Evolutionary conservation across 2,888 invertebrate genomes (phyloP).

Genomic region (Cephus rjabovi): DNA sequence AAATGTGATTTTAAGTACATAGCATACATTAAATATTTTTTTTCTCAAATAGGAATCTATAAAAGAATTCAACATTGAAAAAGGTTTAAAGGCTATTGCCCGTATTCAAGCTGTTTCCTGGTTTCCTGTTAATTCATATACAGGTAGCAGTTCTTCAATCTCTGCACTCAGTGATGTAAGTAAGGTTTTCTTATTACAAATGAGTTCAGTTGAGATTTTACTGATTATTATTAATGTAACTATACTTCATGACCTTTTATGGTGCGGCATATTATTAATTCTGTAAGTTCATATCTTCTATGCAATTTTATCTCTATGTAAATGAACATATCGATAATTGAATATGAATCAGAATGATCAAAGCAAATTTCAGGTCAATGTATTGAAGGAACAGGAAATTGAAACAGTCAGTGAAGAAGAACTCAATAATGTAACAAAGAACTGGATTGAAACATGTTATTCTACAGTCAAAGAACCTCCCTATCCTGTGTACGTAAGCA

Average conservation of each 20-base stretch:
- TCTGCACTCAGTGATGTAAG: constrained; percentile 30
- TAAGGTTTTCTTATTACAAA: background rate
- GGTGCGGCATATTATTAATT: background rate
- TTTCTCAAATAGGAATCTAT: constrained; percentile 43
- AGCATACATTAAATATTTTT: background rate
- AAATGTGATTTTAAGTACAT: background rate
- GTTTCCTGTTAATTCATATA: constrained; percentile 55
- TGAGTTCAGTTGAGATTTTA: background rate
- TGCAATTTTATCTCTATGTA: constrained; percentile 19
- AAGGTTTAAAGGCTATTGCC: constrained; percentile 50
- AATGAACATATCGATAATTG: background rate
- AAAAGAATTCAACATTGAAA: constrained; percentile 47
- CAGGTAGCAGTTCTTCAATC: constrained; percentile 33
- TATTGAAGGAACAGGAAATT: constrained; percentile 48
- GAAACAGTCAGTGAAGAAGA: constrained; percentile 53
- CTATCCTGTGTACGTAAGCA: constrained; percentile 53
- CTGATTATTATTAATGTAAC: background rate
- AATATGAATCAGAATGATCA: background rate
- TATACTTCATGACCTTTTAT: constrained; percentile 1
- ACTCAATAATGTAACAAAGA: constrained; percentile 43
- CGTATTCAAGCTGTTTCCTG: constrained; percentile 54
- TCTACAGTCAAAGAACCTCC: constrained; percentile 37
- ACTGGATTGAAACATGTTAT: constrained; percentile 47
- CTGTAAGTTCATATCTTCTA: background rate
- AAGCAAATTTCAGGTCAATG: constrained; percentile 32